Evolutionary conservation across 2,797 vertebrate species (phyloP).

Genomic region (Sebastiscus albofasciatus): DNA sequence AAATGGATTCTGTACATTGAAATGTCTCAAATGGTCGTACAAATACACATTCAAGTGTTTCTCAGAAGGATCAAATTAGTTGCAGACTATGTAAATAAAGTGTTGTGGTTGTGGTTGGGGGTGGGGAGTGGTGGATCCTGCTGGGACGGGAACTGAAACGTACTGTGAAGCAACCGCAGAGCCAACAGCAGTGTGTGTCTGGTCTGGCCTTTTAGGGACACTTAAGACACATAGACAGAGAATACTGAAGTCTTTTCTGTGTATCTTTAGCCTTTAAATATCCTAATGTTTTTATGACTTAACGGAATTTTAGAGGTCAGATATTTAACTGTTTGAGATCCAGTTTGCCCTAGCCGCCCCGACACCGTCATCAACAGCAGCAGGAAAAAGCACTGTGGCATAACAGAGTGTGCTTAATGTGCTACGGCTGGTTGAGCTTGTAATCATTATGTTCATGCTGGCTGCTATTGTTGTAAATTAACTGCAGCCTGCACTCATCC

Average conservation of each 20-base stretch:
- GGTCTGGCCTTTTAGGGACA: background rate
- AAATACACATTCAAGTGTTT: background rate
- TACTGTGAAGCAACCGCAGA: conserved; percentile 5
- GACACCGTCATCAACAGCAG: background rate
- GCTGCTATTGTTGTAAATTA: background rate
- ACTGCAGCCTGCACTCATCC: background rate
- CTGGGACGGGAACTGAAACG: conserved; percentile 5
- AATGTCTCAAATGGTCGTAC: background rate
- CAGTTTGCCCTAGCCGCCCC: background rate
- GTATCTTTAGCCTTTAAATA: background rate
- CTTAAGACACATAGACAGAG: background rate
- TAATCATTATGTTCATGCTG: background rate
- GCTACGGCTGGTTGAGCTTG: background rate
- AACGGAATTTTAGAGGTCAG: background rate
- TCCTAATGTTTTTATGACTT: background rate
- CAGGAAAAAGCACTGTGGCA: background rate
- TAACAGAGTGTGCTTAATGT: background rate
- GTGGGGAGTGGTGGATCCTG: background rate
- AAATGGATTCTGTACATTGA: conserved; percentile 17
- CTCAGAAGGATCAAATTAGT: background rate
- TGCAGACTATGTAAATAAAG: background rate
- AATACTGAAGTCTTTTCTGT: background rate
- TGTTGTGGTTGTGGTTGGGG: background rate
- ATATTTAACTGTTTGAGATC: background rate
- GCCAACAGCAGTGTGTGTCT: background rate